Evolutionary conservation across 2,797 vertebrate genomes (phyloP), one percentile per base, ranked within the genome.

Genomic region (Psittacula echo): DNA sequence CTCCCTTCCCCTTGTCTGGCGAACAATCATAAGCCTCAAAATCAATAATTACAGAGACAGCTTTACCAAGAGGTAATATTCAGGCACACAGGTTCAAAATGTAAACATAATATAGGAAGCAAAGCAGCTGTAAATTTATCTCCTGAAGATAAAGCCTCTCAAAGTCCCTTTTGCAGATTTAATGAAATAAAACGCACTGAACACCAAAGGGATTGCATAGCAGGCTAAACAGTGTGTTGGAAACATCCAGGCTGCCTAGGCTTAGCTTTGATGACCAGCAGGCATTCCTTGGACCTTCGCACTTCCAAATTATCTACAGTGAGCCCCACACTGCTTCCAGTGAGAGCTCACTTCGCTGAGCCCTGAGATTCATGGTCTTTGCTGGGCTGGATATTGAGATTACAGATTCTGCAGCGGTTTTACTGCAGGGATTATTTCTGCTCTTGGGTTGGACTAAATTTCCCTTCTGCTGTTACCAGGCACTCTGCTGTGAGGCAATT

Each of bases 401-500:
- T 90, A 91, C 60, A 85, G 83, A 86, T 94, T 79, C 87, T 64
- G 74, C 37, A 58, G 73, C 2, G 53, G 91, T 93, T 87, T 86
- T 62, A 53, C 64, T 53, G 51, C 48, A 74, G 78, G 54, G 83
- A 94, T 93, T 91, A 71, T 76, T 94, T 91, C 74, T 94, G 37
- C 66, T 90, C 77, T 84, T 34, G 48, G 51, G 41, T 76, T 50
- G 60, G 77, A 79, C 83, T 93, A 67, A 85, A 94, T 85, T 93
- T 65, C 64, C 71, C 37, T 65, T 91, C 85, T 39, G 67, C 73
- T 91, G 37, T 84, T 91, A 71, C 32, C 12, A 5, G 74, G 77
- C 48, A 1, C 80, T 94, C 91, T 85, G 93, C 93, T 95, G 95
- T 39, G 91, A 96, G 80, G 89, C 87, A 96, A 95, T 95, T 95